These are phyloP conservation scores for Hipposideros larvatus DNA, from an alignment of 2,797 vertebrate species.

Conservation along the genomic window DNA sequence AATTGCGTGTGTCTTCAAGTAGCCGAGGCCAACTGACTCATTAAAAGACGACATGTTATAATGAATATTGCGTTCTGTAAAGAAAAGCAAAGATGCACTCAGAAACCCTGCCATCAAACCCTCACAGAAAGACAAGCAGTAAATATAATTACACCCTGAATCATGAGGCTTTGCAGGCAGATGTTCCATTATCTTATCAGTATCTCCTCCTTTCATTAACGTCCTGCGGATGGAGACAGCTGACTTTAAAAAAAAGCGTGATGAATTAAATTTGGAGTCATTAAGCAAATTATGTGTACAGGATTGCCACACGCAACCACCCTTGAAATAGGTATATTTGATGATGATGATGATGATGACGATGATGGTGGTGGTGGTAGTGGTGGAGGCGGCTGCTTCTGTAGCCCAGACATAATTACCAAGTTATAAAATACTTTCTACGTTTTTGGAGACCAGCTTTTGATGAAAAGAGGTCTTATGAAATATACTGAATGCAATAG, in stretches of 20 bases:
- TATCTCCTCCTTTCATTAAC: background rate
- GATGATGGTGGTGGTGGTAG: too few species aligned
- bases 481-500: background rate
- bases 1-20: constrained; percentile 98
- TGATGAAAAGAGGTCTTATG: background rate
- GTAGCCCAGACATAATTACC: background rate
- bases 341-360: background rate
- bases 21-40: constrained; percentile 97
- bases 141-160: background rate
- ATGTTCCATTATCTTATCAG: background rate
- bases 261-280: constrained; percentile 34
- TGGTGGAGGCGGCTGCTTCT: background rate
- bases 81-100: constrained; percentile 81
- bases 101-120: background rate
- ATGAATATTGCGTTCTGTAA: constrained; percentile 96
- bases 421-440: background rate
- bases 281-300: background rate
- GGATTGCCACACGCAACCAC: background rate
- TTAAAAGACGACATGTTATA: constrained; percentile 99
- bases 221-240: background rate
- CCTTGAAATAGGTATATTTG: background rate
- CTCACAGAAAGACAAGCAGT: constrained; percentile 55
- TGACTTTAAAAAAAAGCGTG: constrained; percentile 15
- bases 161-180: background rate
- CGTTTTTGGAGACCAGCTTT: background rate